These are phyloP conservation scores for Piliocolobus tephrosceles DNA, from an alignment of 2,113 vertebrate genomes.

Conservation along the genomic window DNA sequence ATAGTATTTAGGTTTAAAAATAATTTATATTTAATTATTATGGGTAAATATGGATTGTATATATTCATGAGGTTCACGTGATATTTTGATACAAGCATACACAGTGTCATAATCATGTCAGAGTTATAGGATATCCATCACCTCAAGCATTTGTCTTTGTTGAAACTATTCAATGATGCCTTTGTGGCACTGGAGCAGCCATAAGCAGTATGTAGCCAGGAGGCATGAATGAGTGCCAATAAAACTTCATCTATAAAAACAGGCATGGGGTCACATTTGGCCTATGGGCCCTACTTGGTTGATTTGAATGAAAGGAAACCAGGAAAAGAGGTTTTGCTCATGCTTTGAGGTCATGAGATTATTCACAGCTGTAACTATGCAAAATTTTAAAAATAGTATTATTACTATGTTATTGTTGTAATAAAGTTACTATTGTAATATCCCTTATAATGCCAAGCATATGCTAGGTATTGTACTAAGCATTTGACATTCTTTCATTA, in stretches of 20 bases:
- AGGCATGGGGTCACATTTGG: not conserved
- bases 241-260: not conserved
- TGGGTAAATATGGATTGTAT: not conserved
- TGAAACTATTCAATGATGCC: accelerated
- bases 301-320: not conserved
- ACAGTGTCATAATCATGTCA: not conserved
- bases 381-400: not conserved
- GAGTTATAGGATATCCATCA: not conserved
- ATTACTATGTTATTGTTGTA: not conserved
- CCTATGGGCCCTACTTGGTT: no score
- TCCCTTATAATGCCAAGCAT: no score
- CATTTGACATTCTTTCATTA: not conserved
- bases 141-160: not conserved
- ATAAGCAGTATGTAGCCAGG: accelerated
- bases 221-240: accelerated
- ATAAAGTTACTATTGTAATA: not conserved
- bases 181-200: not conserved
- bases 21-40: not conserved
- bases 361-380: not conserved
- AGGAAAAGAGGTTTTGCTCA: not conserved
- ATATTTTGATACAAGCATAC: not conserved
- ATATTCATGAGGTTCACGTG: not conserved
- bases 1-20: not conserved
- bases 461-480: no score
- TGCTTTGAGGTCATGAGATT: not conserved